Conservation (phyloP, 1,140 invertebrate species). For the Pygmarrhopalites habei region DNA sequence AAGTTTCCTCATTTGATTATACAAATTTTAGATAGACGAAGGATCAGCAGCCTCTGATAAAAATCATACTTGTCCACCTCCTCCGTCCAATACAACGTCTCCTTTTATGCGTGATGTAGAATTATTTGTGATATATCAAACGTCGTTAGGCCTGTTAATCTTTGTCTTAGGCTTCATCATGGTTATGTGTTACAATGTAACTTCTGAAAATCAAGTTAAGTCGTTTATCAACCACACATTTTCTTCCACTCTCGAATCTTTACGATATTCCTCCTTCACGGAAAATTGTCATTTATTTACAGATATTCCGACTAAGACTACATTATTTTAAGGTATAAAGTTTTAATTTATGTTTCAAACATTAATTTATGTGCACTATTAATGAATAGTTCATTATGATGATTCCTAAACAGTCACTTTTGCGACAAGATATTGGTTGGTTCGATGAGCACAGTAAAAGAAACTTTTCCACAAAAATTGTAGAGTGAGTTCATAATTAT, state of each 20-base stretch:
- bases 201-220: conserved; percentile 43
- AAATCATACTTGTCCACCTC: neutral
- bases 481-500: conserved; percentile 46
- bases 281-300: no score
- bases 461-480: conserved; percentile 50
- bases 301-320: conserved; percentile 36
- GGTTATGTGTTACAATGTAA: conserved; percentile 43
- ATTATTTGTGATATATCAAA: conserved; percentile 38
- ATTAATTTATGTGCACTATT: no score
- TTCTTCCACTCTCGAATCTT: conserved; percentile 18
- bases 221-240: conserved; percentile 7
- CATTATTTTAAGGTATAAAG: conserved; percentile 41
- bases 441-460: conserved; percentile 52
- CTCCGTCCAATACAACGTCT: conserved; percentile 6
- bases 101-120: conserved; percentile 24
- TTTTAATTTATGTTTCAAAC: no score
- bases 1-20: neutral
- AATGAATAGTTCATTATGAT: no score
- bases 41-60: neutral
- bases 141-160: conserved; percentile 39
- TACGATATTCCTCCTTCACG: no score
- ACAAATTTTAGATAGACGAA: neutral
- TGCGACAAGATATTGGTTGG: conserved; percentile 56
- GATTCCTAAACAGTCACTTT: no score
- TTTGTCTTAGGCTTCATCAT: conserved; percentile 43